Base-by-base conservation (phyloP, 2,888 invertebrate genomes). In the Scaptodrosophila latifasciaeformis region DNA sequence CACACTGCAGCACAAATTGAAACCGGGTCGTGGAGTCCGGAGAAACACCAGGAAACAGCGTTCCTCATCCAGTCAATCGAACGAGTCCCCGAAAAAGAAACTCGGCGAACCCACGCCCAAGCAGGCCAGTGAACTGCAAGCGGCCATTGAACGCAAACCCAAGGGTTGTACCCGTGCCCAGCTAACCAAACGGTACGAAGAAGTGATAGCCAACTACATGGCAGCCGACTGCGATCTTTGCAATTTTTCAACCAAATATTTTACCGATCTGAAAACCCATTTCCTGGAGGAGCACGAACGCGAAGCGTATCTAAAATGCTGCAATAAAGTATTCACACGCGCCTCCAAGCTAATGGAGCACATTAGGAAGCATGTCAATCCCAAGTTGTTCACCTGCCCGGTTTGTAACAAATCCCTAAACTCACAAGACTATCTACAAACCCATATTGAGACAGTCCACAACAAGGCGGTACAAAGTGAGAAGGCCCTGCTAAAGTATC, bases 361-460 rank as follows among this genome's bases (percentile, higher is more conserved):
- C 59, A 67, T 83, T 34, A 71, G 82, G 51, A 82, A 77, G 60
- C 83, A 83, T 53, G 68, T 81, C 40, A 76, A 83, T 63, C 83
- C 83, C 17, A 79, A 76, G 42, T 67, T 74, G 42, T 83, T 82
- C 27, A 82, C 80, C 27, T 75, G 75, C 31, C 55, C 59, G 31
- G 75, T 75, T 27, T 75, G 75, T 62, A 69, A 75, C 21, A 75
- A 75, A 47, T 77, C 75, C 21, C 56, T 75, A 0, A 77, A 75
- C 40, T 75, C 75, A 0, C 75, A 75, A 44, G 71, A 75, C 13
- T 75, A 75, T 30, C 52, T 75, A 42, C 78, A 78, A 44, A 75
- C 75, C 7, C 75, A 75, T 37, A 77, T 75, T n/a, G 75, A 75
- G 37, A 75, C 75, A 2, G 78, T 75, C 49, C 75, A 75, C 53